Evolutionary conservation across 1,140 invertebrate genomes (phyloP).

Genomic region (Globodera ellingtonae): DNA sequence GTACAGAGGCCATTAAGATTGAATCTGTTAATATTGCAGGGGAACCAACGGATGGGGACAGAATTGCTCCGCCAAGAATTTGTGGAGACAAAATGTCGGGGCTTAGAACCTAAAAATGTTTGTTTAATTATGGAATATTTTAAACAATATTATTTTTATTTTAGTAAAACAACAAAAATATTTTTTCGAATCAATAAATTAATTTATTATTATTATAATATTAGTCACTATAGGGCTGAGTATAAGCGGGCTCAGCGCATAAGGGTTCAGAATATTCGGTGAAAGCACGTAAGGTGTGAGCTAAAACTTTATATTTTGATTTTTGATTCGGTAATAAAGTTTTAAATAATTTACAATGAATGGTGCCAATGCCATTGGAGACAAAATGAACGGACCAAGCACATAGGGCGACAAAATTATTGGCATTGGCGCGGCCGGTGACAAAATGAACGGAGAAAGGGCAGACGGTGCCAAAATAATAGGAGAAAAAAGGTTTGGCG

Average conservation of each 20-base stretch:
- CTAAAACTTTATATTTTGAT: slow-evolving; percentile 22
- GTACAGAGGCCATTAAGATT: slow-evolving; percentile 51
- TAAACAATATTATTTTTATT: too few species aligned
- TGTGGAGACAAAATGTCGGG: slow-evolving; percentile 45
- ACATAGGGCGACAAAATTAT: slow-evolving; percentile 46
- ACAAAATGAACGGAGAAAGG: slow-evolving; percentile 46
- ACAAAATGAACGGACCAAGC: slow-evolving; percentile 38
- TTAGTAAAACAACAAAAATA: too few species aligned
- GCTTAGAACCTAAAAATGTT: slow-evolving; percentile 39
- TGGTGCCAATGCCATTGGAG: slow-evolving; percentile 56
- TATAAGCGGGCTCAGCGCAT: slow-evolving; percentile 52
- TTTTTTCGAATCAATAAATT: too few species aligned
- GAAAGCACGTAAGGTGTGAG: slow-evolving; percentile 54
- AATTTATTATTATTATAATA: too few species aligned
- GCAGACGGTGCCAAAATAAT: slow-evolving; percentile 40
- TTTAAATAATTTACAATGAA: slow-evolving; percentile 45
- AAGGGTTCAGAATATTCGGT: slow-evolving; percentile 60
- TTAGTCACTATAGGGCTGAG: slow-evolving; percentile 43
- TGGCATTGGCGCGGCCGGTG: slow-evolving; percentile 43
- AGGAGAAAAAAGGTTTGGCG: slow-evolving; percentile 57
- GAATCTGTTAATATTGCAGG: slow-evolving; percentile 58
- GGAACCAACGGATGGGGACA: slow-evolving; percentile 50
- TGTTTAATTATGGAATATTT: not conserved
- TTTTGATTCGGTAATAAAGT: not conserved
- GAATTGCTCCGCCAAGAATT: slow-evolving; percentile 41